Percentiles rank a stretch among this genome's conserved stretches.
Conservation (phyloP, 2,888 invertebrate genomes). For the Dasysyrphus tricinctus region DNA sequence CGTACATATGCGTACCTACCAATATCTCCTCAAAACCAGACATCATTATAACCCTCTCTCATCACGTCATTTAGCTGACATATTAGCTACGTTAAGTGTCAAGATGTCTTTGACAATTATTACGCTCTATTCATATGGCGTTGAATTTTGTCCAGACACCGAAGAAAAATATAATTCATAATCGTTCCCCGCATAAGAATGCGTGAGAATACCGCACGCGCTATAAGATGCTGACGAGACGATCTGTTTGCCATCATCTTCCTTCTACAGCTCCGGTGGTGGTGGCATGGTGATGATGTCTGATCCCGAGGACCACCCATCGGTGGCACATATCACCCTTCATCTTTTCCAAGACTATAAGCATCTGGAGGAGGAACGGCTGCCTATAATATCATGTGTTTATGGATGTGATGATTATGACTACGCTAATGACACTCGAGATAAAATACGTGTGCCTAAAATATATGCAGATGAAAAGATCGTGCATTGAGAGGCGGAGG, state of each 20-base stretch:
- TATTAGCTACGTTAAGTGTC: constrained; percentile 45
- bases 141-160: constrained; percentile 62
- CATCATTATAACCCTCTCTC: constrained; percentile 43
- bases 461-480: background rate
- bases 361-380: constrained; percentile 61
- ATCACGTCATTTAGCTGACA: constrained; percentile 60
- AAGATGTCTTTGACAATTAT: constrained; percentile 67
- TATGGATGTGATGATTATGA: constrained; percentile 73
- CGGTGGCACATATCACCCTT: constrained; percentile 28
- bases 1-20: too few relatives aligned
- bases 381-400: constrained; percentile 46
- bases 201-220: constrained; percentile 70
- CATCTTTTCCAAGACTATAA: constrained; percentile 11
- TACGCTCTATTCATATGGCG: constrained; percentile 57
- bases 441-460: background rate
- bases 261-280: background rate
- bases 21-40: background rate
- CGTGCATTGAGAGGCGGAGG: background rate
- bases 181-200: constrained; percentile 47
- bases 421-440: constrained; percentile 63
- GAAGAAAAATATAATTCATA: constrained; percentile 61
- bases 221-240: constrained; percentile 42
- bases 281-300: background rate
- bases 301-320: constrained; percentile 63
- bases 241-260: constrained; percentile 28